Evolutionary conservation across 2,888 invertebrate species (phyloP).

Genomic region (Prosopocoilus inquinatus): DNA sequence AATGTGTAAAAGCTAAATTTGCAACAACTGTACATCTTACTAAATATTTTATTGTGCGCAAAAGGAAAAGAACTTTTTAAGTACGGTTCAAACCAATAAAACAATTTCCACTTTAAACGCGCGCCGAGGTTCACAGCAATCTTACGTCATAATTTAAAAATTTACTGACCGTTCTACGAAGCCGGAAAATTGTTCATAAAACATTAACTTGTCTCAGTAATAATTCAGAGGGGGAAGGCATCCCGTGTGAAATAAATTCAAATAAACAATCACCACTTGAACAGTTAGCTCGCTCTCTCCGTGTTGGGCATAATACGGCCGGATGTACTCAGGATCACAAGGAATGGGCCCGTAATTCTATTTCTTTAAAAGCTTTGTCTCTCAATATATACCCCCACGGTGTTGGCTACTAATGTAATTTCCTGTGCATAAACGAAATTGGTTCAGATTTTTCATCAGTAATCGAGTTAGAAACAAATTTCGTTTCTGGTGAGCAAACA

Average conservation of each 20-base stretch:
- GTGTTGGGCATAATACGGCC: too few relatives aligned
- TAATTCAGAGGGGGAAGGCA: conserved; percentile 17
- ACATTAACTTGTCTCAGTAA: conserved; percentile 17
- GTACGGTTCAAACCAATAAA: too few relatives aligned
- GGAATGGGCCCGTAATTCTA: background rate
- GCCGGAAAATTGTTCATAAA: conserved; percentile 22
- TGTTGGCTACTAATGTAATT: conserved; percentile 16
- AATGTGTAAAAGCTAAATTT: too few relatives aligned
- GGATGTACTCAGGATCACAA: background rate
- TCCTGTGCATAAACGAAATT: conserved; percentile 8
- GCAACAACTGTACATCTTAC: too few relatives aligned
- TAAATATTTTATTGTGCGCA: too few relatives aligned
- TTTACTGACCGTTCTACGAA: conserved; percentile 21
- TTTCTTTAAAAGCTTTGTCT: conserved; percentile 8
- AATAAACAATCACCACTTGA: conserved; percentile 15
- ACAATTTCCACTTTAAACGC: too few relatives aligned
- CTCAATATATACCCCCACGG: background rate
- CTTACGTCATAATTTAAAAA: conserved; percentile 21
- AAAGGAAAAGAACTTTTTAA: too few relatives aligned
- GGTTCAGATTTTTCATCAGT: conserved; percentile 18
- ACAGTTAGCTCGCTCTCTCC: too few relatives aligned
- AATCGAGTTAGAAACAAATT: conserved; percentile 9
- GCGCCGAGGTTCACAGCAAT: background rate
- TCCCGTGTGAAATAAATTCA: conserved; percentile 17
- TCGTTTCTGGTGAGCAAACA: background rate